A percentile compares a stretch with the other conserved stretches of the same genome.
Conservation (phyloP, 2,888 invertebrate species). For the Sisyra nigra region DNA sequence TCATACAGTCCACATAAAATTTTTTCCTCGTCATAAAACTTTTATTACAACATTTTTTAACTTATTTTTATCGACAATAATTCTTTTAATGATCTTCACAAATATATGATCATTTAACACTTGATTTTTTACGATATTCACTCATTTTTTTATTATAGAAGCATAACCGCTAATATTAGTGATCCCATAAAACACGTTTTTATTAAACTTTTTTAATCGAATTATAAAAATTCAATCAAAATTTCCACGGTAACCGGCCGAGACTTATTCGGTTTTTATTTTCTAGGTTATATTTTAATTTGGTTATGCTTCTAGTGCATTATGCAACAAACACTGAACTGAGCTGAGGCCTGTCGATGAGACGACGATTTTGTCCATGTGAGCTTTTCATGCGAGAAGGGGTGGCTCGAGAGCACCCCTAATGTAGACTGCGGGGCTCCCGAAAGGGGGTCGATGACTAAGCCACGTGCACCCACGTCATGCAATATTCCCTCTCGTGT, state of each 20-base stretch:
- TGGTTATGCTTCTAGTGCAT: not conserved
- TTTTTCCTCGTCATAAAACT: no score
- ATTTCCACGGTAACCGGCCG: not conserved
- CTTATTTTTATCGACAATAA: no score
- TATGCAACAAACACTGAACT: not conserved
- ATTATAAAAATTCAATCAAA: no score
- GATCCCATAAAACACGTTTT: no score
- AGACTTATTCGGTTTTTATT: not conserved
- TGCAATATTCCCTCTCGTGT: slow-evolving; percentile 1
- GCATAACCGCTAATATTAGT: no score
- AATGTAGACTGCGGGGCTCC: slow-evolving; percentile 5
- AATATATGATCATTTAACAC: no score
- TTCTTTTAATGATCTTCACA: no score
- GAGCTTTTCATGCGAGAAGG: not conserved
- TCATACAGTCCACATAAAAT: no score
- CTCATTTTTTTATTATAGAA: no score
- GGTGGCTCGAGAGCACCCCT: slow-evolving; percentile 1
- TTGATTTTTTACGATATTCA: no score
- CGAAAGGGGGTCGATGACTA: slow-evolving; percentile 3
- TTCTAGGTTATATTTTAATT: not conserved
- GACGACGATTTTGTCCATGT: slow-evolving; percentile 1
- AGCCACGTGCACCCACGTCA: slow-evolving; percentile 6
- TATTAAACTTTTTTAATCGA: no score
- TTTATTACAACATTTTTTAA: no score
- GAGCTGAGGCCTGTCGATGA: slow-evolving; percentile 1